Evolutionary conservation across 2,797 vertebrate genomes (phyloP), one percentile per base, ranked within the genome.

Genomic region (Sebastes melanostomus): DNA sequence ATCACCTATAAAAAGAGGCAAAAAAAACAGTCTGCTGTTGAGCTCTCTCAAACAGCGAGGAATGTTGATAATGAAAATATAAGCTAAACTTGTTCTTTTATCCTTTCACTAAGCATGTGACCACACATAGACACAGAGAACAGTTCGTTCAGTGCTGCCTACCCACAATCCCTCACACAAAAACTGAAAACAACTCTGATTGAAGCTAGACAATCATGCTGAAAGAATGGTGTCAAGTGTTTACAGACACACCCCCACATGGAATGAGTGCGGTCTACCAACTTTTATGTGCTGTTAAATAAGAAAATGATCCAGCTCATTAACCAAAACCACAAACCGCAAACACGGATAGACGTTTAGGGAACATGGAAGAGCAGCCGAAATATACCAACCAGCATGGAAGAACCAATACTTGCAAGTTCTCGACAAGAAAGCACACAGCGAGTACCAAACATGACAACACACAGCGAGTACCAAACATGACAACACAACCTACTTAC

Each of bases 401-500:
- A 38, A 38, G 36, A 38, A 38, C 36, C 36, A 38, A 38, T 38
- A 38, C 36, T 38, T 38, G 36, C 36, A 38, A 38, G 36, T 38
- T 38, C 36, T 38, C 36, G 36, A 38, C 36, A 42, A 42, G 14
- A 42, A 42, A 42, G 1, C 38, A 42, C 38, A 16, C 38, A 42
- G 38, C 14, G 38, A 42, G 4, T 27, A 24, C 13, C 14, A 42
- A 16, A 42, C 6, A 46, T 1, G 42, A 46, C 1, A 46, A 46
- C 16, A 46, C 42, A 16, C 16, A 46, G 16, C 16, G 42, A 42
- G 22, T 6, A 20, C 3, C 24, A 61, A 62, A 69, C 56, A 61
- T 50, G 8, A 50, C 2, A 50, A 29, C 36, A 42, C 46, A 52
- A 52, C 46, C 93, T 46, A 46, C 42, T 94, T 93, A 99, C 98